A percentile compares a stretch with the other conserved stretches of the same genome.
Evolutionary conservation across 2,797 vertebrate species (phyloP).

Genomic region (Etheostoma nigrum): DNA sequence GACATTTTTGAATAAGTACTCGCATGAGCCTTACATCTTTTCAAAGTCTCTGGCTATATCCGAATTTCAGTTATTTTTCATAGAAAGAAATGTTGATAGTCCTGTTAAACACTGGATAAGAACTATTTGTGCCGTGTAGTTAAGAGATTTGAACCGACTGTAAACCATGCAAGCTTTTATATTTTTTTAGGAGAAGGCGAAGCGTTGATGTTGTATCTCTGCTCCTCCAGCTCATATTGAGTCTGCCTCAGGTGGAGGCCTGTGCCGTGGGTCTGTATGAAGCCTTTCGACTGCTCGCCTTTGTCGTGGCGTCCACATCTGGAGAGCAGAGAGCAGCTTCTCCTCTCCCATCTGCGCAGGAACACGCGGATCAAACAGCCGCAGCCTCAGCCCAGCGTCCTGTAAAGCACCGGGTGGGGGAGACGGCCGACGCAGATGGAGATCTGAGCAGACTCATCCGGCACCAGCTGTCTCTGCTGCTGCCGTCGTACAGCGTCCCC

Average conservation of each 20-base stretch:
- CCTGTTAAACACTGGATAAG: not conserved
- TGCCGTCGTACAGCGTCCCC: slow-evolving; percentile 88
- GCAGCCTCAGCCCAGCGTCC: slow-evolving; percentile 5
- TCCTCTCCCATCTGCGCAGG: slow-evolving; percentile 17
- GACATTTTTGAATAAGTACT: not conserved
- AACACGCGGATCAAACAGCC: not conserved
- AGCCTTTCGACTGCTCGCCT: slow-evolving; percentile 88
- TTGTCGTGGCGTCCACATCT: slow-evolving; percentile 81
- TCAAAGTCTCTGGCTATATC: not conserved
- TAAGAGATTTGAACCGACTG: not conserved
- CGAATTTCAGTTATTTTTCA: not conserved
- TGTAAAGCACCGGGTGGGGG: slow-evolving; percentile 1
- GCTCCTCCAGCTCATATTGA: slow-evolving; percentile 79
- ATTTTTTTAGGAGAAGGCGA: not conserved
- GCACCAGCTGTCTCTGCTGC: slow-evolving; percentile 71
- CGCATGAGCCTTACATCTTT: not conserved
- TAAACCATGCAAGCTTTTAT: not conserved
- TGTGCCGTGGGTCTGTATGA: slow-evolving; percentile 87
- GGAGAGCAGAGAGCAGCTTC: slow-evolving; percentile 35
- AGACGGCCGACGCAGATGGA: slow-evolving; percentile 11
- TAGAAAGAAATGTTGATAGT: not conserved
- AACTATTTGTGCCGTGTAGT: not conserved
- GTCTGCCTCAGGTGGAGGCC: slow-evolving; percentile 86
- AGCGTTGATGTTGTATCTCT: not conserved
- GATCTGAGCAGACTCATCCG: slow-evolving; percentile 73